Base-by-base conservation (phyloP, 2,113 vertebrate genomes). In the Datnioides undecimradiatus region DNA sequence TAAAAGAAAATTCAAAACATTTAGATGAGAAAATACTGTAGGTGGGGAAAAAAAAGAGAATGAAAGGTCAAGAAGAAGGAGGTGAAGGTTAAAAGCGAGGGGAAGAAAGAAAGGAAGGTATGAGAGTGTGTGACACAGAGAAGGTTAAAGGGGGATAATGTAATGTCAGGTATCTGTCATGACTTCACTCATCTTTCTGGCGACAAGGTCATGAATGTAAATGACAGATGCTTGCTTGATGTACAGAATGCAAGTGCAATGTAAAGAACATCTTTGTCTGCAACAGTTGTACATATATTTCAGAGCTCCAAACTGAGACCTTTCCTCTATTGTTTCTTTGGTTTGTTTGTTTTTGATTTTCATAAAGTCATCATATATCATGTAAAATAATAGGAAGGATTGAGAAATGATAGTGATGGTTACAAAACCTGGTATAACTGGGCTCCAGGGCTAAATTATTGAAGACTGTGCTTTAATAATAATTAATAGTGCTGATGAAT, bases 171-270 rank as follows among this genome's bases (percentile, higher is more conserved):
- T 87, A 87, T 90, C 90, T 91, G 90, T 91, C 93, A 89, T 87
- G 91, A 86, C 89, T 91, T 89, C 86, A 88, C 89, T 92, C 86
- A 84, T 92, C 90, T 88, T 45, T 34, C 40, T 74, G 60, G 59
- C 87, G 90, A 90, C 92, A 94, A 92, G 92, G 91, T 92, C 89
- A 77, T 80, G 84, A 80, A 92, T 92, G 89, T 90, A 91, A 91
- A 91, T 91, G 90, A 85, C 90, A 88, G 84, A 70, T 79, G 86
- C 27, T 69, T 66, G 49, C 80, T 64, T 70, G 78, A 91, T 88
- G 83, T 70, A 87, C 64, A 84, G 66, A 77, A 76, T 79, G 54
- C 60, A 83, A 66, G 71, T 85, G 57, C 51, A 76, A 88, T 87
- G 80, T 71, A 88, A 82, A 84, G 83, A 84, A 66, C 58, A 52